Percentiles rank a stretch among this genome's conserved stretches.
phyloP scores from a whole-genome alignment of 1,140 invertebrate genomes.

The Choristoneura fumiferana region DNA sequence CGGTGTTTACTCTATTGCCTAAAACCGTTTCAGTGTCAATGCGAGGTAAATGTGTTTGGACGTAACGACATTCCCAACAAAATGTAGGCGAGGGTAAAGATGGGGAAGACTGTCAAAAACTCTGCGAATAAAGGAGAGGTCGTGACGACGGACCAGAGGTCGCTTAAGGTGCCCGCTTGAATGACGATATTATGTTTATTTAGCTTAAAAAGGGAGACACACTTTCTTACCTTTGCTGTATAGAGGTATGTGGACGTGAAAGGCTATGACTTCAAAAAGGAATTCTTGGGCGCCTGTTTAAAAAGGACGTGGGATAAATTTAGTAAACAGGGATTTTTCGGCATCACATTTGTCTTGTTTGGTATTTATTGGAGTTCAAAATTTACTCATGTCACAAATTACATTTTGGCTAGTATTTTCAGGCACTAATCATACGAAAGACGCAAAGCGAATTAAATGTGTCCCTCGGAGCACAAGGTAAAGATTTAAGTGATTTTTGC shows the following conservation, averaged over 20 bases:
- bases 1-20: slow-evolving; percentile 41
- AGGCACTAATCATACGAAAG: neutral
- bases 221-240: slow-evolving; percentile 43
- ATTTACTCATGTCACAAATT: neutral
- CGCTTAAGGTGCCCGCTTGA: slow-evolving; percentile 46
- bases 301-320: slow-evolving; percentile 28
- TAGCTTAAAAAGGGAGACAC: slow-evolving; percentile 55
- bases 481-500: slow-evolving; percentile 37
- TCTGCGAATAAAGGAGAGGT: slow-evolving; percentile 59
- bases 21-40: slow-evolving; percentile 48
- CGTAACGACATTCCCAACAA: slow-evolving; percentile 48
- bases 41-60: slow-evolving; percentile 50
- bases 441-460: neutral
- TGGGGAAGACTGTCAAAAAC: slow-evolving; percentile 57
- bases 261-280: slow-evolving; percentile 37
- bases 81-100: slow-evolving; percentile 51
- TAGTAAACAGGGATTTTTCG: slow-evolving; percentile 20
- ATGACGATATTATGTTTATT: slow-evolving; percentile 73
- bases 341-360: neutral
- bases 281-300: slow-evolving; percentile 39
- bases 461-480: neutral
- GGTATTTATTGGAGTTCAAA: neutral
- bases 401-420: neutral
- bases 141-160: slow-evolving; percentile 50
- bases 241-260: slow-evolving; percentile 32